Percentiles rank a stretch among this genome's conserved stretches.
Conservation (phyloP, 2,113 vertebrate genomes). For the Halcyon malimbica region DNA sequence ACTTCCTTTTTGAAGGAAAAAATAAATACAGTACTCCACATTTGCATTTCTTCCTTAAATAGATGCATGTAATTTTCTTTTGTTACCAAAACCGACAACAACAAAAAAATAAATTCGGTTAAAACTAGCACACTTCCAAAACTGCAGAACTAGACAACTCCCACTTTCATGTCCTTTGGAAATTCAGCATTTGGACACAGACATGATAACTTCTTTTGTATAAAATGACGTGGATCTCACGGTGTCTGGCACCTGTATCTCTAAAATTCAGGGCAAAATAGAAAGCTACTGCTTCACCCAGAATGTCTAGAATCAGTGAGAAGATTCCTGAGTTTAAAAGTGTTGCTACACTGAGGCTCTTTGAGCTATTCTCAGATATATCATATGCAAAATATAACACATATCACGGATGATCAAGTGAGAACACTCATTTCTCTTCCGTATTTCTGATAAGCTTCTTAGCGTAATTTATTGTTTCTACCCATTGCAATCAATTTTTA, state of each 20-base stretch:
- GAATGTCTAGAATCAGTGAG: not conserved
- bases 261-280: not conserved
- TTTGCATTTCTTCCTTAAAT: not conserved
- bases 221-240: not conserved
- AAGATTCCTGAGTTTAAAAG: not conserved
- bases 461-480: not conserved
- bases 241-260: not conserved
- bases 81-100: not conserved
- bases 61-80: not conserved
- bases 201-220: not conserved
- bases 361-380: not conserved
- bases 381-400: not conserved
- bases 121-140: not conserved
- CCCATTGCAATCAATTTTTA: not conserved
- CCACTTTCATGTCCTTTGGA: not conserved
- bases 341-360: not conserved
- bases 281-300: not conserved
- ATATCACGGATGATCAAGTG: not conserved
- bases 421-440: not conserved
- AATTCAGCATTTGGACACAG: not conserved
- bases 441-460: not conserved
- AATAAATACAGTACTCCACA: not conserved
- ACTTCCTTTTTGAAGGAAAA: not conserved
- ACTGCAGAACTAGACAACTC: not conserved
- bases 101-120: not conserved